These are phyloP conservation scores for Passer domesticus DNA, from an alignment of 2,113 vertebrate genomes.

Conservation along the genomic window DNA sequence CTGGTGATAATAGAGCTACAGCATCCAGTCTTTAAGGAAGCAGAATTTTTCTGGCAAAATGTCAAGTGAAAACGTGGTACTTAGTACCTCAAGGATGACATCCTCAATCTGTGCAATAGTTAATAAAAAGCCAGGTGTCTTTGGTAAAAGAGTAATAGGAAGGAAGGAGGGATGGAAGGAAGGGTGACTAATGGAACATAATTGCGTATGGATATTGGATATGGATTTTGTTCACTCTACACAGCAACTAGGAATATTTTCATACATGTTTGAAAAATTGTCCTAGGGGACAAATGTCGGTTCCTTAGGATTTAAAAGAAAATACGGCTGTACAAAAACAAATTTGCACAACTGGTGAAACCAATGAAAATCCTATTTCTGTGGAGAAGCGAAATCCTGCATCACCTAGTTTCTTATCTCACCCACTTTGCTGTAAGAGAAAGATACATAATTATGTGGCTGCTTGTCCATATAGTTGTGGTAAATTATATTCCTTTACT, in stretches of 20 bases:
- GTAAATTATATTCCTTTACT: neutral
- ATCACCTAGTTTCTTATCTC: conserved; percentile 47
- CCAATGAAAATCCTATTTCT: conserved; percentile 43
- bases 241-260: conserved; percentile 17
- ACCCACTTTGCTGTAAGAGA: conserved; percentile 32
- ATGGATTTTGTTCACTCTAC: conserved; percentile 53
- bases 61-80: conserved; percentile 34
- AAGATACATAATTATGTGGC: conserved; percentile 47
- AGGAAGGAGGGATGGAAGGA: conserved; percentile 11
- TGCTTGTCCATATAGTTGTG: neutral
- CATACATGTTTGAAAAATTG: conserved; percentile 40
- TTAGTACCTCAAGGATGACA: neutral
- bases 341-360: conserved; percentile 35
- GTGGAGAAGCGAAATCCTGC: conserved; percentile 30
- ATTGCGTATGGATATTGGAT: conserved; percentile 59
- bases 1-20: neutral
- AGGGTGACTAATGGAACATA: conserved; percentile 68
- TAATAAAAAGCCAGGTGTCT: neutral
- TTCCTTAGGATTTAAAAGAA: conserved; percentile 24
- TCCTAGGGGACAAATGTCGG: conserved; percentile 28
- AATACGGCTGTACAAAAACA: neutral
- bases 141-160: neutral
- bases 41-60: neutral
- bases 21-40: neutral
- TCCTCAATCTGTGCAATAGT: neutral